Base-by-base conservation (phyloP, 2,888 invertebrate species). In the Andrena flavipes region DNA sequence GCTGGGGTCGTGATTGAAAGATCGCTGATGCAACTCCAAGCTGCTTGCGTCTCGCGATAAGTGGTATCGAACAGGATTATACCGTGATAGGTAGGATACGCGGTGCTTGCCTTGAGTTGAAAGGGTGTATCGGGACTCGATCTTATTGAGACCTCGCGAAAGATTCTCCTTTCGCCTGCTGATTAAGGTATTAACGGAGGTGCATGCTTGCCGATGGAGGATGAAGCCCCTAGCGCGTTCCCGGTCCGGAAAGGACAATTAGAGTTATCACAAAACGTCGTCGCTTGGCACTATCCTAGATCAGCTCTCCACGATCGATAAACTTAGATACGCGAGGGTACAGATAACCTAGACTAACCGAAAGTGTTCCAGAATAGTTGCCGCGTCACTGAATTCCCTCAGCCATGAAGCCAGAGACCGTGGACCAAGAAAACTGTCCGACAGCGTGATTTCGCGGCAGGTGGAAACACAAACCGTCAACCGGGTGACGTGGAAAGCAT, bases 1-100 rank as follows among this genome's bases (percentile, higher is more conserved):
- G 59, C 49, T 60, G 49, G n/a, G 33, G 60, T 51, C 69, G 51
- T 71, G n/a, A 8, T 23, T 6, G 75, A 62, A 74, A 75, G 72
- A 73, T 62, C 67, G n/a, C 7, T 42, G 10, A 10, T 6, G 7
- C 20, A 5, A 10, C 54, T 16, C n/a, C 10, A n/a, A 23, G n/a
- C 26, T 26, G 48, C 60, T 69, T 29, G 51, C 2, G 8, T 16
- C 35, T 8, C n/a, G 42, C 30, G 60, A 51, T 74, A 60, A 51
- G 69, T 30, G 0, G 5, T 6, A 16, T 26, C 13, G 33, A 23
- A 26, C n/a, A 35, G 64, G 72, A 72, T 72, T 64, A 35, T 26
- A 5, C 6, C 29, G 3, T 3, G 63, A 23, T 6, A 13, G 30
- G 60, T 4, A 20, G 13, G 26, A 49, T 30, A 16, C 35, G n/a